Evolutionary conservation across 2,888 invertebrate genomes (phyloP), one percentile per base, ranked within the genome.

Genomic region (Tuta absoluta): DNA sequence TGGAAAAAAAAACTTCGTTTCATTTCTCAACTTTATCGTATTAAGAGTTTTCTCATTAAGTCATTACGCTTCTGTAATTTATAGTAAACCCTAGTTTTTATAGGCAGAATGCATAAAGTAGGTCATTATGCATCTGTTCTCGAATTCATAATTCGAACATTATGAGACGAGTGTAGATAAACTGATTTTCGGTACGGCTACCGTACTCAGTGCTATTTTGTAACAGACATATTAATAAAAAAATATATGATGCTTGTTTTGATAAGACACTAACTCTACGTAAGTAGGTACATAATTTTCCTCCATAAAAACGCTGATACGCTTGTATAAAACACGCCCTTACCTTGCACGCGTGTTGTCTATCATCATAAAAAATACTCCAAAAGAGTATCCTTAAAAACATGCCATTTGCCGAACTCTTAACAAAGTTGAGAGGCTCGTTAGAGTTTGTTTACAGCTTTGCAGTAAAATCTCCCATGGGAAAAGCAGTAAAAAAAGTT

Each of bases 401-500:
- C 60, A 60, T 10, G 48, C 41, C 38, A 48, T 62, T 62, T 53
- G 14, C 28, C 23, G n/a, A 51, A 53, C 19, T 60, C 61, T 37
- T 53, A 62, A 53, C 53, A n/a, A 62, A 62, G 53, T 62, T 38
- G n/a, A n/a, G n/a, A n/a, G n/a, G 48, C 58, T 59, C 64, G 53
- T 64, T 59, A 63, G 24, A 62, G 53, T 64, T 65, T 64, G 58
- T 66, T 64, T 66, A 64, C 62, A 64, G 58, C 64, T 37, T 37
- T 58, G 64, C 37, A 64, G 64, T 66, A 63, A 66, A 66, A 64
- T 23, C 21, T 63, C 62, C 56, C 56, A 23, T 56, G 38, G 23
- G 62, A 59, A 60, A 53, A 58, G 60, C 38, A 38, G 64, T 64
- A 66, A 64, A 63, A 62, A 66, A 65, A 59, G 49, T 65, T 63